phyloP scores from a whole-genome alignment of 2,888 invertebrate species.

The Catocala sponsa region DNA sequence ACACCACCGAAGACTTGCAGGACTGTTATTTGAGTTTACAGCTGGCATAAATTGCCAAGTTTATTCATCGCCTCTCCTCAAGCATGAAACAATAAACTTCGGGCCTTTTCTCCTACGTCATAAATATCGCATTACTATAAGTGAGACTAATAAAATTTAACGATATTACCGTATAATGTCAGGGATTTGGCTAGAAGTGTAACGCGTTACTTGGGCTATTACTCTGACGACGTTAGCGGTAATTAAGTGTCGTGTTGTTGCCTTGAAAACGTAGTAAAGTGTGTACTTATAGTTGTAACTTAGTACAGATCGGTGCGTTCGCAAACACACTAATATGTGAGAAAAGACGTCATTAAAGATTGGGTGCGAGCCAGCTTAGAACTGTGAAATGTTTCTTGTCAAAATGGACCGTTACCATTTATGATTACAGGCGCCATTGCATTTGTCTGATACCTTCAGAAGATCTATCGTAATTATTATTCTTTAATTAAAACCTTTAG shows the following conservation, averaged over 20 bases:
- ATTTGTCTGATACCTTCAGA: too few species aligned
- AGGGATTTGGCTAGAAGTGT: slow-evolving; percentile 53
- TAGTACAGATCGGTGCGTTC: too few species aligned
- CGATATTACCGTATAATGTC: slow-evolving; percentile 67
- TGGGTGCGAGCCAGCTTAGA: too few species aligned
- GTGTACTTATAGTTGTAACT: not conserved
- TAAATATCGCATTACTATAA: slow-evolving; percentile 84
- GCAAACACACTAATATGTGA: too few species aligned
- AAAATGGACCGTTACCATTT: too few species aligned
- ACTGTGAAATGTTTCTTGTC: too few species aligned
- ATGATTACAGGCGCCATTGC: too few species aligned
- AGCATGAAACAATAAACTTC: slow-evolving; percentile 81
- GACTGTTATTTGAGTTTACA: slow-evolving; percentile 69
- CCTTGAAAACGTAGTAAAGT: not conserved
- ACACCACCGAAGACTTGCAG: slow-evolving; percentile 59
- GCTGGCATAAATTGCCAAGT: slow-evolving; percentile 72
- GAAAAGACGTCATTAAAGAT: too few species aligned
- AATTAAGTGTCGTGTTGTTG: slow-evolving; percentile 15
- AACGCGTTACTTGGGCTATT: slow-evolving; percentile 25
- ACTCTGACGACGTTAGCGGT: slow-evolving; percentile 15
- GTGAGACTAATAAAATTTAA: slow-evolving; percentile 78
- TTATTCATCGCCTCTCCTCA: slow-evolving; percentile 75
- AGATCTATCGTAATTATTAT: too few species aligned
- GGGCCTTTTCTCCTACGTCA: slow-evolving; percentile 70
- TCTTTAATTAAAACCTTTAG: too few species aligned